Evolutionary conservation across 2,113 vertebrate genomes (phyloP).

Genomic region (Rattus norvegicus): GRCr8 NC_086026.1:131250501-131251000

Average conservation of each 20-base stretch:
- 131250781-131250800: not conserved
- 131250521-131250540: not conserved
- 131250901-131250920: not conserved
- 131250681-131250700: not conserved
- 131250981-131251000: not conserved
- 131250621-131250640: not conserved
- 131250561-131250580: not conserved
- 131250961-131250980: not conserved
- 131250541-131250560: not conserved
- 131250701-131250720: not conserved
- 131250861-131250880: not conserved
- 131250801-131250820: not conserved
- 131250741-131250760: not conserved
- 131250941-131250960: not conserved
- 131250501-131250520: not conserved
- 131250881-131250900: not conserved
- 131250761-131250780: not conserved
- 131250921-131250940: not conserved
- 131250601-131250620: not conserved
- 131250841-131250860: not conserved
- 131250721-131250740: conserved; percentile 22
- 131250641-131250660: not conserved
- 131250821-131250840: not conserved
- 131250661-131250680: not conserved
- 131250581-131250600: not conserved